Conservation (phyloP, 2,113 vertebrate genomes). For the Leptocoma aspasia region DNA sequence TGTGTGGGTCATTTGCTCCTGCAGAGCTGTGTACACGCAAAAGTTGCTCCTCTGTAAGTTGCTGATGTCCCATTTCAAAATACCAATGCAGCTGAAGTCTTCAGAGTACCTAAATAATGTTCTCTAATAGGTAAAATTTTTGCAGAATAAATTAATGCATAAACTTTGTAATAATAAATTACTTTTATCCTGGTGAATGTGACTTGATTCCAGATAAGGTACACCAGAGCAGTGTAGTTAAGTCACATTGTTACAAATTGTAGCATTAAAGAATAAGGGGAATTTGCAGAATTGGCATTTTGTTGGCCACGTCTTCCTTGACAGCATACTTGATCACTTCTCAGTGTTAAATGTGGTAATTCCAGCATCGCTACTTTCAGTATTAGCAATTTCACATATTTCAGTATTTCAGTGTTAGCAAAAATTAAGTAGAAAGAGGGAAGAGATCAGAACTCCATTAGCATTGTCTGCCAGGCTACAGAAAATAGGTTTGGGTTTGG, state of each 20-base stretch:
- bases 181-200: background rate
- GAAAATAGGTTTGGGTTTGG: background rate
- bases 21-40: too few species aligned
- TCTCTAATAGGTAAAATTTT: background rate
- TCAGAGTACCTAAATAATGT: background rate
- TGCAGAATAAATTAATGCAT: background rate
- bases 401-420: too few species aligned
- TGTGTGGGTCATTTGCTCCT: background rate
- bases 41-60: background rate
- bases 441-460: background rate
- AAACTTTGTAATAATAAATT: background rate
- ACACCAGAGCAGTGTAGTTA: background rate
- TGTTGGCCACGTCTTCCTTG: background rate
- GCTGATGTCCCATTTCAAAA: background rate
- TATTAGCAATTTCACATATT: too few species aligned
- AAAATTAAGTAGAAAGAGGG: background rate
- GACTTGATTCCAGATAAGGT: background rate
- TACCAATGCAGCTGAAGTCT: background rate
- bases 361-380: background rate
- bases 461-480: background rate
- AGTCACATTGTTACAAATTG: background rate
- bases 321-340: background rate
- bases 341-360: background rate
- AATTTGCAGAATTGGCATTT: background rate
- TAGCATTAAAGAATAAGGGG: background rate